Evolutionary conservation across 2,797 vertebrate species (phyloP), one percentile per base, ranked within the genome.

Genomic region (Falco cherrug): DNA sequence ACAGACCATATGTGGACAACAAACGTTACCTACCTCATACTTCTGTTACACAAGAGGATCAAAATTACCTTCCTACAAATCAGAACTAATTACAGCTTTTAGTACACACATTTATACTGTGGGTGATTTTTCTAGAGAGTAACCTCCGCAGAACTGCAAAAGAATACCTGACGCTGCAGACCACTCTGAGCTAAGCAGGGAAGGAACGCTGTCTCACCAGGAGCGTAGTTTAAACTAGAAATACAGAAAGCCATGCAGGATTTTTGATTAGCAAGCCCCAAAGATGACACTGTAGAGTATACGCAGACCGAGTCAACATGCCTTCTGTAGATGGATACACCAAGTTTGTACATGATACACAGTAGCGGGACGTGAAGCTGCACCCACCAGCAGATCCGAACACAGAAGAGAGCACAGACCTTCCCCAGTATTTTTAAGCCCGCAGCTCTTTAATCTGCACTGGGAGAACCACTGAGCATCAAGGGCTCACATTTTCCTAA

Each of bases 81-180:
- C 84, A 45, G 61, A 85, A 78, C 76, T 80, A 86, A 80, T 71
- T 71, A 84, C 69, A 97, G 57, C 48, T 68, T 92, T 73, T 61
- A 69, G 50, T 85, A 81, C 15, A 22, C 9, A 37, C 18, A 35
- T 0, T 35, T 71, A 75, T 59, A 79, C 20, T 29, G 56, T 31
- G 56, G 18, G 73, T 43, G 61, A 77, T 35, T 89, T 90, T 73
- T 83, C 70, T 91, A 84, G 25, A 93, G 77, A 83, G 84, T 8
- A 43, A 78, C 50, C 91, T 67, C 31, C 6, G 51, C 48, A 76
- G 37, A 94, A 59, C 84, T 59, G 51, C 35, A 74, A 8, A 26
- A 57, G n/a, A 88, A 26, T 29, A 24, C 16, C 43, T 60, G 19
- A 65, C 7, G 2, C 35, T 47, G 82, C 59, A 85, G 43, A 89